phyloP scores from a whole-genome alignment of 1,140 invertebrate species.

The Drosophila pectinifera region DNA sequence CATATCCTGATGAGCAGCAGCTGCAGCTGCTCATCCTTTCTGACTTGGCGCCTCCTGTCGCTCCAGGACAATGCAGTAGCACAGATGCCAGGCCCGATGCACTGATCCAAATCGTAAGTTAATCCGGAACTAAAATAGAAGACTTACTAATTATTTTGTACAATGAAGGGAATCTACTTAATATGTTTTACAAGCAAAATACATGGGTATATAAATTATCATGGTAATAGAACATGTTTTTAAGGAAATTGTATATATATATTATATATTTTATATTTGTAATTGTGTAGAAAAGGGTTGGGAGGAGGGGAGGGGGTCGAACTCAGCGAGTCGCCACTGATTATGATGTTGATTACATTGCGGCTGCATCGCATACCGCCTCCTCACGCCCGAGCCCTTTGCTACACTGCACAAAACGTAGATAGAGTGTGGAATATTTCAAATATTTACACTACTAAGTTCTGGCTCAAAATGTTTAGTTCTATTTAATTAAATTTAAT shows the following conservation, averaged over 20 bases:
- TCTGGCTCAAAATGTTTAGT: background rate
- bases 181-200: too few species aligned
- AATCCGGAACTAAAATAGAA: too few species aligned
- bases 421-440: too few species aligned
- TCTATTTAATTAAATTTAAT: background rate
- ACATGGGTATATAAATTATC: background rate
- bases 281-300: background rate
- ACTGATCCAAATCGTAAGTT: background rate
- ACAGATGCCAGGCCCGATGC: slow-evolving; percentile 25
- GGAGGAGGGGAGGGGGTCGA: background rate
- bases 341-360: slow-evolving; percentile 71
- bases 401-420: background rate
- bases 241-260: too few species aligned
- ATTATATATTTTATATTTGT: slow-evolving; percentile 2
- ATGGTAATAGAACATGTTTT: too few species aligned
- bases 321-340: slow-evolving; percentile 43
- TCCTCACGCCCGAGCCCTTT: slow-evolving; percentile 2
- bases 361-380: slow-evolving; percentile 7
- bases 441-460: background rate
- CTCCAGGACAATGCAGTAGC: slow-evolving; percentile 62
- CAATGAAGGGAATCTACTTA: too few species aligned
- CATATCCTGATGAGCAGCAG: slow-evolving; percentile 45
- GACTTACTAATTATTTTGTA: too few species aligned
- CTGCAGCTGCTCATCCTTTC: slow-evolving; percentile 16
- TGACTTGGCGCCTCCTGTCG: slow-evolving; percentile 34